Base-by-base conservation (phyloP, 2,113 vertebrate genomes). In the Anolis carolinensis region DNA sequence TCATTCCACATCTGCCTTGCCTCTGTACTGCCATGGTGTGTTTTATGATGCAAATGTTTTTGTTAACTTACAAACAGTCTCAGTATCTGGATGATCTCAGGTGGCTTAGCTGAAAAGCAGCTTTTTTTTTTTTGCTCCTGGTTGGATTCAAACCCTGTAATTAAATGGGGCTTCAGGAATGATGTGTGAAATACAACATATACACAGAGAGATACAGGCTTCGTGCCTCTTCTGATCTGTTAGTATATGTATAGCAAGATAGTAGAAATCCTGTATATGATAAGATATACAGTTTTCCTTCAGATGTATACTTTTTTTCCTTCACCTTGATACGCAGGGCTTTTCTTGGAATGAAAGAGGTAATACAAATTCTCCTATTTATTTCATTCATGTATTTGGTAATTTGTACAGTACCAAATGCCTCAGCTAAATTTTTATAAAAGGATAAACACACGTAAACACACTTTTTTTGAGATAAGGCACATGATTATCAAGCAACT, bases 71-170 rank as follows among this genome's bases (percentile, higher is more conserved):
- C 91, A 93, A 91, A 93, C 93, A 92, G 85, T 91, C 92, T 87
- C 91, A 93, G 94, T 90, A 93, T 95, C 94, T 92, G 87, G 92
- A 95, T 94, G 93, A 95, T 96, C 91, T 95, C 90, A 85, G 94
- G 94, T 95, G 95, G 93, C 92, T 93, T 87, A 87, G 93, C 92
- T 94, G 72, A 86, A 68, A 95, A 96, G 95, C 91, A 89, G 87
- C 91, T 96, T 93, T 44, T 44, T 96, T 93, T 44, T 44, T 89
- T 93, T 96, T 86, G 92, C 93, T 93, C 92, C 91, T 94, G 94
- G 94, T 93, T 94, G 90, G 82, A 94, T 92, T 92, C 89, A 89
- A 96, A 94, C 94, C 93, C 95, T 95, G 92, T 95, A 96, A 97
- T 97, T 96, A 96, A 94, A 94, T 93, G 93, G 90, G 93, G 94